phyloP scores from a whole-genome alignment of 2,113 vertebrate species.

The Psephotus haematonotus region DNA sequence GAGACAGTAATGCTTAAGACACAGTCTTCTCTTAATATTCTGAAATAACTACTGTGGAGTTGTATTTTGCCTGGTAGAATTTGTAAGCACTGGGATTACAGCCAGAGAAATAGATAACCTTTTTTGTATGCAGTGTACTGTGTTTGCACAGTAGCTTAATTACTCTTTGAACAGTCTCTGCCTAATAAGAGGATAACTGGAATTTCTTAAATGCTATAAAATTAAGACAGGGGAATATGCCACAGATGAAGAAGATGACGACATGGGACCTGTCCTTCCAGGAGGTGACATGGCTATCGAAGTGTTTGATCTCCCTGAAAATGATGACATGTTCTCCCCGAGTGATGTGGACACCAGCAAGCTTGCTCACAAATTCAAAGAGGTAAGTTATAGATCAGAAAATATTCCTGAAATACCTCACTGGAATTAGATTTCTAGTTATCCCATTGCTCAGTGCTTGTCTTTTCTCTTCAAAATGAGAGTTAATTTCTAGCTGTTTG shows the following conservation, averaged over 20 bases:
- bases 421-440: neutral
- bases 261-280: constrained; percentile 78
- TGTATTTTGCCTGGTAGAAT: neutral
- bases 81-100: neutral
- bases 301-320: constrained; percentile 95
- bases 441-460: neutral
- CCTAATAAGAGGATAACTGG: constrained; percentile 38
- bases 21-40: neutral
- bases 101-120: neutral
- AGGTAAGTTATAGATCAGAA: constrained; percentile 76
- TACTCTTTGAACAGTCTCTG: neutral
- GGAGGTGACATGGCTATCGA: constrained; percentile 90
- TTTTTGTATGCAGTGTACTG: neutral
- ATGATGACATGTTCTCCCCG: constrained; percentile 91
- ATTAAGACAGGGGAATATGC: constrained; percentile 96
- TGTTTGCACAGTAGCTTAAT: neutral
- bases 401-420: neutral
- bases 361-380: constrained; percentile 97
- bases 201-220: constrained; percentile 57
- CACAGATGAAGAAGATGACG: constrained; percentile 93
- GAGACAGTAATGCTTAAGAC: neutral
- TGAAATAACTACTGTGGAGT: neutral
- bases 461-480: neutral
- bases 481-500: neutral
- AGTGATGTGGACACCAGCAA: constrained; percentile 92